These are phyloP conservation scores for Cheiracanthium punctorium DNA, from an alignment of 2,888 invertebrate genomes.

Conservation along the genomic window DNA sequence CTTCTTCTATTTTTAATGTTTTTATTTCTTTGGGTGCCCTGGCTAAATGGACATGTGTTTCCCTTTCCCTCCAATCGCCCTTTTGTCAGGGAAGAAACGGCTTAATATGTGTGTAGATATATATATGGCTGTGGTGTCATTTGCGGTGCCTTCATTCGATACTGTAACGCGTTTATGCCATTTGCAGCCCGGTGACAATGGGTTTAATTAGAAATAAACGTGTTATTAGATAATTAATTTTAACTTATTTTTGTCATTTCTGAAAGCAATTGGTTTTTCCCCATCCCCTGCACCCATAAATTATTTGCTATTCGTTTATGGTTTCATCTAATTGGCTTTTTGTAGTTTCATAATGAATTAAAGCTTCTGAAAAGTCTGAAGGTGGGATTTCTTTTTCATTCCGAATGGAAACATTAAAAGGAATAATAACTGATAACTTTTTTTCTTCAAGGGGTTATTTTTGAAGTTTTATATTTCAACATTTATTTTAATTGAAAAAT, in stretches of 20 bases:
- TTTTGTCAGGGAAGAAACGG: constrained; percentile 46
- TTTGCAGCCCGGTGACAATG: neutral
- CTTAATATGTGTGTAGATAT: constrained; percentile 33
- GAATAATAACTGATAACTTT: too few species aligned
- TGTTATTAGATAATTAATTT: neutral
- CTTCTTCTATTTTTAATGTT: constrained; percentile 47
- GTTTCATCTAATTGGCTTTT: too few species aligned
- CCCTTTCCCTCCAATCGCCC: constrained; percentile 50
- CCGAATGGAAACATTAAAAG: too few species aligned
- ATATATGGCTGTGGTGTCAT: constrained; percentile 2
- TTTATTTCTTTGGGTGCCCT: constrained; percentile 40
- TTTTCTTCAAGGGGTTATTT: too few species aligned
- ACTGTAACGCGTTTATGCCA: neutral
- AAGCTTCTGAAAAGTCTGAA: too few species aligned
- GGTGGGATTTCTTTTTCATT: too few species aligned
- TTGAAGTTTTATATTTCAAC: too few species aligned
- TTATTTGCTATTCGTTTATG: too few species aligned
- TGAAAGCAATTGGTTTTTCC: neutral
- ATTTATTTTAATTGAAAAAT: too few species aligned
- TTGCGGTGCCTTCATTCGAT: neutral
- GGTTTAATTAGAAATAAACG: neutral
- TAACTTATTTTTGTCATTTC: neutral
- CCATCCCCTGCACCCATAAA: too few species aligned
- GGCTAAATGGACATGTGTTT: constrained; percentile 59
- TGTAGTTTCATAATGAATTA: too few species aligned